Base-by-base conservation (phyloP, 1,140 invertebrate genomes). In the Hypothenemus hampei region DNA sequence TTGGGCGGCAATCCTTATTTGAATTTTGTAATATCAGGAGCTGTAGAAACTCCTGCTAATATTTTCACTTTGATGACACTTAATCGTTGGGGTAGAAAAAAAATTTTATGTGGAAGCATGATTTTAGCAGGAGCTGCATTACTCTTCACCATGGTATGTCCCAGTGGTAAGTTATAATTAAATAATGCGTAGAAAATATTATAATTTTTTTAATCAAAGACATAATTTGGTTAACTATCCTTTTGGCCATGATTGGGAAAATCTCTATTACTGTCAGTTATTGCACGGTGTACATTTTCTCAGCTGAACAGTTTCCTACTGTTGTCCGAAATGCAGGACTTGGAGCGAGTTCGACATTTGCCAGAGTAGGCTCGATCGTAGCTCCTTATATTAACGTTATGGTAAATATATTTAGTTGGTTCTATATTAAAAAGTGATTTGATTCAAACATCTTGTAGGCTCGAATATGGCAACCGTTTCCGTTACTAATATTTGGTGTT, bases 301-400 rank as follows among this genome's bases (percentile, higher is more conserved):
- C 88, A 8, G 81, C 84, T 3, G 89, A 92, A 73, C 83, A 89
- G 65, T 90, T 88, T 63, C 89, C 89, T 1, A 91, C 89, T 1
- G 81, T 86, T 4, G 81, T 93, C 26, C 74, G 89, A 40, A 90
- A 87, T 64, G 81, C 85, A 36, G 87, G 81, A 7, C 67, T 91
- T 52, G 89, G 89, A 2, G 81, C 84, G 3, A 78, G 84, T 43
- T 90, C 87, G 0, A 86, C 84, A 51, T 82, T 79, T 57, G 88
- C 87, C 7, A 73, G 88, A 49, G 71, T 90, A 47, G 87, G 87
- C 8, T 85, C 85, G 24, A 85, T 89, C 58, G 66, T 87, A 29
- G 84, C 87, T 1, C 86, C 88, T 3, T 84, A 81, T 58, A 75
- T 86, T 26, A 81, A 84, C 62, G 73, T 78, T 23, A 64, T 86